A percentile compares a stretch with the other conserved stretches of the same genome.
Evolutionary conservation across 2,113 vertebrate genomes (phyloP).

Genomic region (Paracanthobrama guichenoti): DNA sequence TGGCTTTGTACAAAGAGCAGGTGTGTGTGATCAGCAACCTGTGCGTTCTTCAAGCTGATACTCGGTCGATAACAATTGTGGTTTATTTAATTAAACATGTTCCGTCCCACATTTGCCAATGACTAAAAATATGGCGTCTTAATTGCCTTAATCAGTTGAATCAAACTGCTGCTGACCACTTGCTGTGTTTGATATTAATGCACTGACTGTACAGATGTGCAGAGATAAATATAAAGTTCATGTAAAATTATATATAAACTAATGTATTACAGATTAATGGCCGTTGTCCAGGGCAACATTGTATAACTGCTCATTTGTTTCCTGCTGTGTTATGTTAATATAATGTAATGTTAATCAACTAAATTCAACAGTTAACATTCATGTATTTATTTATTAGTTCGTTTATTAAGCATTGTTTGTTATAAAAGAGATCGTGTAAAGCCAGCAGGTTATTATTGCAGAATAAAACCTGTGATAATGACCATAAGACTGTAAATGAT

Average conservation of each 20-base stretch:
- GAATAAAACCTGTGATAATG: neutral
- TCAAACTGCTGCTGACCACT: neutral
- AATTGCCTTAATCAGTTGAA: neutral
- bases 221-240: neutral
- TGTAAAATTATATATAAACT: neutral
- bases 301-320: neutral
- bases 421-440: neutral
- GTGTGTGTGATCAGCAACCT: slow-evolving; percentile 4
- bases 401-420: neutral
- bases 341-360: neutral
- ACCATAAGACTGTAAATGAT: neutral
- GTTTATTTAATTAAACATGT: neutral
- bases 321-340: too few relatives aligned
- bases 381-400: neutral
- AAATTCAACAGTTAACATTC: neutral
- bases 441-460: neutral
- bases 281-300: neutral
- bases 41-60: neutral
- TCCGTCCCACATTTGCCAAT: neutral
- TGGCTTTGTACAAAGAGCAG: slow-evolving; percentile 22
- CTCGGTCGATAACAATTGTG: neutral
- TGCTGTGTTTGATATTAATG: neutral
- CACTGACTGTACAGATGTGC: neutral
- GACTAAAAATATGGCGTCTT: neutral
- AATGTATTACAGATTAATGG: neutral